Percentiles rank a stretch among this genome's conserved stretches.
Evolutionary conservation across 2,888 invertebrate species (phyloP).

Genomic region (Gari tellinella): DNA sequence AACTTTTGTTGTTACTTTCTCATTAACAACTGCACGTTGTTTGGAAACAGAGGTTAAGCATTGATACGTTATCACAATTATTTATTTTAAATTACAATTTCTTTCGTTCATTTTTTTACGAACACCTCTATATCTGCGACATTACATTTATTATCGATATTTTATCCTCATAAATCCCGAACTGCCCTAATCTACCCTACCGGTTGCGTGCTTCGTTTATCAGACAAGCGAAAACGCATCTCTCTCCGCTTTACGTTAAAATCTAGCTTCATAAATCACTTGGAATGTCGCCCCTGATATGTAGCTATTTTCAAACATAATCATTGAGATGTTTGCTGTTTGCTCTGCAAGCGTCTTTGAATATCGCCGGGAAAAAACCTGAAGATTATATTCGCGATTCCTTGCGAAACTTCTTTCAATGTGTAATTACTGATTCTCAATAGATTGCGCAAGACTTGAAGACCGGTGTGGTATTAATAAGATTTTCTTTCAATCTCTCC

Average conservation of each 20-base stretch:
- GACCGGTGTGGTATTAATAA: background rate
- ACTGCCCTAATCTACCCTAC: no score
- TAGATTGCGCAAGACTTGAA: slow-evolving; percentile 23
- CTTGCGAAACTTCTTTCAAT: slow-evolving; percentile 5
- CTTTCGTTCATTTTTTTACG: no score
- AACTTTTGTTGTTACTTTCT: no score
- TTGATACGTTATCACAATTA: no score
- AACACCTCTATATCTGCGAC: no score
- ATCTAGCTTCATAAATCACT: slow-evolving; percentile 31
- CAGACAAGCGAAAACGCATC: background rate
- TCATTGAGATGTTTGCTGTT: background rate
- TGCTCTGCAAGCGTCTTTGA: slow-evolving; percentile 3
- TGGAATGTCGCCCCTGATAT: slow-evolving; percentile 6
- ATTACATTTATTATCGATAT: no score
- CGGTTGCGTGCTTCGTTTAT: no score
- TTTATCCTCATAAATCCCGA: no score
- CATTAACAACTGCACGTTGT: no score
- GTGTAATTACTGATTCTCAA: slow-evolving; percentile 23
- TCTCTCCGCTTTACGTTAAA: slow-evolving; percentile 27
- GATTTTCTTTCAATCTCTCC: background rate
- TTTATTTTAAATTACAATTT: no score
- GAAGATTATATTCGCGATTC: background rate
- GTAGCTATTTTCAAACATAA: slow-evolving; percentile 17
- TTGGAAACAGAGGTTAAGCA: no score
- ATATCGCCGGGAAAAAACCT: no score